Conservation (phyloP, 2,888 invertebrate species). For the Platynereis dumerilii region DNA sequence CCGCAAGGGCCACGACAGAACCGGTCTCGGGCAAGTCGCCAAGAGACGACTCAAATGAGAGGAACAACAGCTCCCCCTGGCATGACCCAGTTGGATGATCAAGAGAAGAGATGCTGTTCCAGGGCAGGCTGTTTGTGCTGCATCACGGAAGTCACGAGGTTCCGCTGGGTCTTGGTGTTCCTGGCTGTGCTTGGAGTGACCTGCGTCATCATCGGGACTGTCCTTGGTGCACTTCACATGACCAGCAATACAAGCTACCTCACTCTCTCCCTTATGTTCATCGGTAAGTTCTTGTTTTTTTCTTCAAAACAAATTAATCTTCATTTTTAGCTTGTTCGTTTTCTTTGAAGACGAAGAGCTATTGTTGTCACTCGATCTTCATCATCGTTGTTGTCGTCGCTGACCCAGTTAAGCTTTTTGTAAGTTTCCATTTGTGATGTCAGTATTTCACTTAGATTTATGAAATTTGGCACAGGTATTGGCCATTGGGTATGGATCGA, state of each 20-base stretch:
- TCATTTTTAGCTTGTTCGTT: too few species aligned
- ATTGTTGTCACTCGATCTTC: too few species aligned
- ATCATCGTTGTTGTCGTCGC: too few species aligned
- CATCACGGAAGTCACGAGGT: slow-evolving; percentile 52
- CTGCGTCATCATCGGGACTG: slow-evolving; percentile 60
- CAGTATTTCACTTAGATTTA: too few species aligned
- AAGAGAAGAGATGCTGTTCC: slow-evolving; percentile 29
- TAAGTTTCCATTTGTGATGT: too few species aligned
- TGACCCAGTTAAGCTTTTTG: too few species aligned
- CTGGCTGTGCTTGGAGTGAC: slow-evolving; percentile 57
- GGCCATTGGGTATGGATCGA: too few species aligned
- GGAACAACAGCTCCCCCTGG: not conserved
- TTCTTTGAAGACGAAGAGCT: too few species aligned
- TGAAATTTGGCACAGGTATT: too few species aligned
- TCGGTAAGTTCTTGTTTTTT: slow-evolving; percentile 54
- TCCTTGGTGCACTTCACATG: slow-evolving; percentile 56
- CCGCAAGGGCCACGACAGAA: slow-evolving; percentile 42
- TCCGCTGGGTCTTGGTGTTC: slow-evolving; percentile 58
- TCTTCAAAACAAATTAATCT: too few species aligned
- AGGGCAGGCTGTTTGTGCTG: slow-evolving; percentile 47
- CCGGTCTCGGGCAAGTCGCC: slow-evolving; percentile 37
- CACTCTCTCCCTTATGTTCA: slow-evolving; percentile 60
- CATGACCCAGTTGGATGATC: slow-evolving; percentile 18
- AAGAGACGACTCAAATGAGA: slow-evolving; percentile 29
- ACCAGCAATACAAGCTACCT: slow-evolving; percentile 53